phyloP scores from a whole-genome alignment of 2,113 vertebrate species.

The Poecile atricapillus region DNA sequence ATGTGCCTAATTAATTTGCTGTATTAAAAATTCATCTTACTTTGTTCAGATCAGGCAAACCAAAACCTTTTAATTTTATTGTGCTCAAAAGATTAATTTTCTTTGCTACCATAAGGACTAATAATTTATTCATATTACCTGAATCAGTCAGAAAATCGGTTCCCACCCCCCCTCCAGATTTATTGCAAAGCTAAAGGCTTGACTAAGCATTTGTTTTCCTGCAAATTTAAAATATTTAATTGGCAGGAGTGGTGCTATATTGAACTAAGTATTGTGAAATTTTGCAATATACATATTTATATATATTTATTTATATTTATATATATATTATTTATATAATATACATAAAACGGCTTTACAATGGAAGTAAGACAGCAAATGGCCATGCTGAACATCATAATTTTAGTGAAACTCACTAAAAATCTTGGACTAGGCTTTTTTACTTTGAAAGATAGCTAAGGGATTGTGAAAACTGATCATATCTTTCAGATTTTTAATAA shows the following conservation, averaged over 20 bases:
- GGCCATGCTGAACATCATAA: not conserved
- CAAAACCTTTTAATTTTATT: slow-evolving; percentile 71
- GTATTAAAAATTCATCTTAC: slow-evolving; percentile 79
- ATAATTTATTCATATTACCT: slow-evolving; percentile 59
- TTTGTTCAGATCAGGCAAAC: slow-evolving; percentile 63
- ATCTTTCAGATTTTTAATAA: not conserved
- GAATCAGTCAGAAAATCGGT: slow-evolving; percentile 46
- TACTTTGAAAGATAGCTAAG: not conserved
- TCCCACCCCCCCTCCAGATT: fast-evolving
- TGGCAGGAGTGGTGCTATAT: not conserved
- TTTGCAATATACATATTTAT: not conserved
- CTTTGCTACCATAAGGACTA: slow-evolving; percentile 40
- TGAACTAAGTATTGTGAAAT: not conserved
- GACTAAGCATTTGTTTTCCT: not conserved
- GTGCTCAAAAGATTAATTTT: slow-evolving; percentile 67
- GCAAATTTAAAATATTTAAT: slow-evolving; percentile 17
- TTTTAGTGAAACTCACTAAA: not conserved
- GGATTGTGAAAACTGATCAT: not conserved
- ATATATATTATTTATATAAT: no score
- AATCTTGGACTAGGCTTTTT: fast-evolving
- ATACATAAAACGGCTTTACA: not conserved
- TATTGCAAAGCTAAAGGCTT: not conserved
- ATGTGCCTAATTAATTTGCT: slow-evolving; percentile 77
- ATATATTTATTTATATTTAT: no score
- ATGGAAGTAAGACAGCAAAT: not conserved